These are phyloP conservation scores for Apamea anceps DNA, from an alignment of 2,888 invertebrate genomes.

Conservation along the genomic window DNA sequence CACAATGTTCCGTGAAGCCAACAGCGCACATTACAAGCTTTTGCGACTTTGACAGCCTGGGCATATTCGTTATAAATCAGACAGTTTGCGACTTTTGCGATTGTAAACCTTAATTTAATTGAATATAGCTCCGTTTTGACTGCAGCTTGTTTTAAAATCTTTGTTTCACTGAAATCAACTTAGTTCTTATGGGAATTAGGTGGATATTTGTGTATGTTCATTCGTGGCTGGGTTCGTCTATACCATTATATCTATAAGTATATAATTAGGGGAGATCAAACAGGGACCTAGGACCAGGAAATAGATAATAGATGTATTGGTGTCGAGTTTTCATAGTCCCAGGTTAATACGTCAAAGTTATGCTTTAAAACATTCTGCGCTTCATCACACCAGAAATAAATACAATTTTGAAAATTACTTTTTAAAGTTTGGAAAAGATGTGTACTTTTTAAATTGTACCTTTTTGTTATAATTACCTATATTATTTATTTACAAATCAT, in stretches of 20 bases:
- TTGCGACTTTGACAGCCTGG: slow-evolving; percentile 40
- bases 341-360: neutral
- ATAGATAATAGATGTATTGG: neutral
- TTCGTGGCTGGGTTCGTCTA: neutral
- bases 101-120: neutral
- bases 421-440: neutral
- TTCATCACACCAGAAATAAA: neutral
- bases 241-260: slow-evolving; percentile 1
- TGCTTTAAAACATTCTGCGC: neutral
- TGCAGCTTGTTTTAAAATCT: neutral
- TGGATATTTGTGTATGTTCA: slow-evolving; percentile 1
- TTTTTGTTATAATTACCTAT: neutral
- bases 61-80: slow-evolving; percentile 39
- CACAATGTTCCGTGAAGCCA: slow-evolving; percentile 57
- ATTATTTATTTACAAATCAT: neutral
- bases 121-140: neutral
- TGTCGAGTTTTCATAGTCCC: neutral
- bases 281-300: slow-evolving; percentile 6
- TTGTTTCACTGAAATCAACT: neutral
- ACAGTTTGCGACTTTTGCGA: slow-evolving; percentile 1
- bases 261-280: slow-evolving; percentile 5
- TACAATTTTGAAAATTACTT: neutral
- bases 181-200: neutral
- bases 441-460: neutral
- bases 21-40: slow-evolving; percentile 50